Percentiles rank a stretch among this genome's conserved stretches.
phyloP scores from a whole-genome alignment of 2,797 vertebrate genomes.

The Gymnoscopelus braueri region DNA sequence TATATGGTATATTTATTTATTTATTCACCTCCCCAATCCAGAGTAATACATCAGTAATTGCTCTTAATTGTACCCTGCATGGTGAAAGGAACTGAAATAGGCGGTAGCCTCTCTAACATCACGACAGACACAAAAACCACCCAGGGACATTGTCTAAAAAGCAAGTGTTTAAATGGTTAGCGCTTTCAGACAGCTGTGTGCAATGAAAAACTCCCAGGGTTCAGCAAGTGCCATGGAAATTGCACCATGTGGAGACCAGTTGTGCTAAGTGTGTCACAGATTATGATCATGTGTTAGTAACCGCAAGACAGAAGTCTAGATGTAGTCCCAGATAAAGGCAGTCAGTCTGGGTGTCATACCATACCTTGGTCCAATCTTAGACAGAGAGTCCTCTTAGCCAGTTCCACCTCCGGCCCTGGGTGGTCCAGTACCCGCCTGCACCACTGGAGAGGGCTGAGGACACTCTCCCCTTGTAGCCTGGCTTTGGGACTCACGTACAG shows the following conservation, averaged over 20 bases:
- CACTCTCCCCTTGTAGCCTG: conserved; percentile 72
- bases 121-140: conserved; percentile 25
- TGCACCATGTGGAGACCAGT: conserved; percentile 35
- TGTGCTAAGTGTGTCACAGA: conserved; percentile 37
- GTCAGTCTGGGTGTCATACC: conserved; percentile 39
- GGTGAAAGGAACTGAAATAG: conserved; percentile 13
- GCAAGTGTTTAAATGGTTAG: conserved; percentile 17
- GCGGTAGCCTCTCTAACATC: conserved; percentile 11
- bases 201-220: conserved; percentile 32
- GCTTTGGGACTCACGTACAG: conserved; percentile 89
- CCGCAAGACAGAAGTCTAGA: conserved; percentile 44
- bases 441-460: conserved; percentile 91
- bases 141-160: not conserved
- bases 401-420: conserved; percentile 91
- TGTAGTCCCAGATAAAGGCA: conserved; percentile 31
- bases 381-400: conserved; percentile 92
- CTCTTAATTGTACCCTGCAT: conserved; percentile 35
- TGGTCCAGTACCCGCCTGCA: conserved; percentile 95
- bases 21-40: not conserved
- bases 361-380: conserved; percentile 98
- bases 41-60: conserved; percentile 27
- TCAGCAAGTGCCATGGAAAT: conserved; percentile 34
- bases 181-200: conserved; percentile 1
- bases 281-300: conserved; percentile 53
- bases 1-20: not conserved